Conservation (phyloP, 2,797 vertebrate species). For the Hybognathus amarus region DNA sequence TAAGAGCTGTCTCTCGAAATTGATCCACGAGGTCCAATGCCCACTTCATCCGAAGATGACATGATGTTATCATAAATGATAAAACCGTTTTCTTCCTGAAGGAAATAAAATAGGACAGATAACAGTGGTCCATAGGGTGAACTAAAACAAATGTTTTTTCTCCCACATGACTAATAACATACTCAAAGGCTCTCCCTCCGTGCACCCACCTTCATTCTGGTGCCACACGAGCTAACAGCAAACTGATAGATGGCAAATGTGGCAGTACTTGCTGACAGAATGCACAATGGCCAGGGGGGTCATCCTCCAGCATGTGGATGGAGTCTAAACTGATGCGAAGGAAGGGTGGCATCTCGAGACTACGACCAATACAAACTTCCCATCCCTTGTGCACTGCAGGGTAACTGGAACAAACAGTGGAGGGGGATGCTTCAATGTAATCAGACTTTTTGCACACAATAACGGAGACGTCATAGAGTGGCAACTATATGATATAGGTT, state of each 20-base stretch:
- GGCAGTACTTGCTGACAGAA: constrained; percentile 64
- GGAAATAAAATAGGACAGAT: neutral
- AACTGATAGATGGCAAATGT: constrained; percentile 77
- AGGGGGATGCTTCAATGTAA: too few relatives aligned
- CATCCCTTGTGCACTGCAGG: constrained; percentile 78
- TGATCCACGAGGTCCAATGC: constrained; percentile 72
- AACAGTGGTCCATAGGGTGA: neutral
- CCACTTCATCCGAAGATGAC: constrained; percentile 75
- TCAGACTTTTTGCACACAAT: too few relatives aligned
- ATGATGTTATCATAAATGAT: constrained; percentile 80
- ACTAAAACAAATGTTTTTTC: neutral
- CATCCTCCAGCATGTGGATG: constrained; percentile 66
- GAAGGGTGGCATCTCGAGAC: constrained; percentile 70
- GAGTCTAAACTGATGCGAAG: constrained; percentile 69
- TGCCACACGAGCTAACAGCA: constrained; percentile 76
- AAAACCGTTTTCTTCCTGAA: constrained; percentile 70
- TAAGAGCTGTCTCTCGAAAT: constrained; percentile 78
- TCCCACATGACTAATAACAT: neutral
- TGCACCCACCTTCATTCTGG: constrained; percentile 65
- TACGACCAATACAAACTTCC: constrained; percentile 78
- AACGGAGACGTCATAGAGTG: too few relatives aligned
- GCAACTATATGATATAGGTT: too few relatives aligned
- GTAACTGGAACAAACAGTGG: constrained; percentile 71
- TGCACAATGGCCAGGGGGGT: constrained; percentile 59
- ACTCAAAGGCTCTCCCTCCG: neutral